phyloP scores from a whole-genome alignment of 2,888 invertebrate genomes.

The Acanthoscelides obtectus region DNA sequence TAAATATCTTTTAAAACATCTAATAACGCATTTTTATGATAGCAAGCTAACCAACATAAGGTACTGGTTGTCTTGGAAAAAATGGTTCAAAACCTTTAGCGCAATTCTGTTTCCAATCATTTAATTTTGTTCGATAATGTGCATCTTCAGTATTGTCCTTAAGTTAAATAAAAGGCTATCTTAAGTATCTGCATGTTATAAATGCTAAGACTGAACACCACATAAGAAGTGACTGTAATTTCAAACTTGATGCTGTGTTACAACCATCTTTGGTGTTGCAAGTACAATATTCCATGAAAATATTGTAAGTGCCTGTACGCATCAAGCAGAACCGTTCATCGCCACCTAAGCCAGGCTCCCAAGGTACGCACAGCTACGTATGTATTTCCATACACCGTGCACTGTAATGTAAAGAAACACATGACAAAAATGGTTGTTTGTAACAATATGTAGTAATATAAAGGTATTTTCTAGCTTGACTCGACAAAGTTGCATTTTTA shows the following conservation, averaged over 20 bases:
- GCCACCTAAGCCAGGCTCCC: slow-evolving; percentile 87
- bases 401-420: slow-evolving; percentile 51
- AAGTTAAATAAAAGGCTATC: neutral
- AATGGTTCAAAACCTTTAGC: no score
- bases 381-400: slow-evolving; percentile 83
- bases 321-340: slow-evolving; percentile 88
- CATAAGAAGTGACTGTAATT: neutral
- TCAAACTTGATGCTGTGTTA: slow-evolving; percentile 51
- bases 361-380: slow-evolving; percentile 82
- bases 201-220: neutral
- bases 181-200: neutral
- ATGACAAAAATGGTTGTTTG: neutral
- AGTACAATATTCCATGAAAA: slow-evolving; percentile 90
- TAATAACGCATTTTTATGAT: no score
- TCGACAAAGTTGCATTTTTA: no score
- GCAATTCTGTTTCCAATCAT: no score
- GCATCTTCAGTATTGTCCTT: no score
- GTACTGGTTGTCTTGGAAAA: no score
- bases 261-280: slow-evolving; percentile 92
- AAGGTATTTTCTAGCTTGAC: no score
- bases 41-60: no score
- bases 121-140: no score
- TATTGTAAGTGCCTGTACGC: slow-evolving; percentile 88
- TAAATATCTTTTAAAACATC: no score
- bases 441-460: no score